These are phyloP conservation scores for Latrodectus hesperus DNA, from an alignment of 2,888 invertebrate species.

Conservation along the genomic window DNA sequence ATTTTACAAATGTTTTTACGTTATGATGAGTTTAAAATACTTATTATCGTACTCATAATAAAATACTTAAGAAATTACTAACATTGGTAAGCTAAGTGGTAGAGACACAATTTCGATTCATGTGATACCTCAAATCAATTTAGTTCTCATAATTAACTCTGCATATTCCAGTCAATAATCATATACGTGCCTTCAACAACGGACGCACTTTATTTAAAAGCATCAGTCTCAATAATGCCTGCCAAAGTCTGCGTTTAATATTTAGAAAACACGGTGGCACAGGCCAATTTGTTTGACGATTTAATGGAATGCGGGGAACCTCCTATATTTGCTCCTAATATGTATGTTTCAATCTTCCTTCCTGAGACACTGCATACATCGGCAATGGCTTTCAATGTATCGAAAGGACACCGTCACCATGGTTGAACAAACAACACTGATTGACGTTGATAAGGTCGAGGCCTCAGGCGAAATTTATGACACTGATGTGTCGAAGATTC, in stretches of 20 bases:
- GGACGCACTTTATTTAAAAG: neutral
- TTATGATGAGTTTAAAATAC: no score
- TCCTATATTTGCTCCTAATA: neutral
- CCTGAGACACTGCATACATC: neutral
- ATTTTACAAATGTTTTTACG: no score
- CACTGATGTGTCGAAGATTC: slow-evolving; percentile 2
- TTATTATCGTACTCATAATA: no score
- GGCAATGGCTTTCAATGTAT: neutral
- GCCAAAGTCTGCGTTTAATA: neutral
- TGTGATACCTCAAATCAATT: neutral
- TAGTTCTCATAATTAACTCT: slow-evolving; percentile 15
- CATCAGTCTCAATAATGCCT: neutral
- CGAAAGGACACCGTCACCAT: slow-evolving; percentile 3
- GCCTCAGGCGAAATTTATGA: slow-evolving; percentile 10
- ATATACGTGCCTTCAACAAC: neutral
- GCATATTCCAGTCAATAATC: neutral
- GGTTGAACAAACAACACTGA: slow-evolving; percentile 17
- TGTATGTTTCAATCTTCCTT: neutral
- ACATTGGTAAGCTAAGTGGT: no score
- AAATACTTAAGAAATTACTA: no score
- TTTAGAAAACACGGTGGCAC: neutral
- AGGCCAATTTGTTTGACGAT: slow-evolving; percentile 20
- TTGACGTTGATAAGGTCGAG: slow-evolving; percentile 17
- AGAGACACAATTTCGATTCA: no score
- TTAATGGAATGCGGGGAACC: slow-evolving; percentile 15